These are phyloP conservation scores for Acrossocheilus fasciatus DNA, from an alignment of 2,797 vertebrate species.

Conservation along the genomic window DNA sequence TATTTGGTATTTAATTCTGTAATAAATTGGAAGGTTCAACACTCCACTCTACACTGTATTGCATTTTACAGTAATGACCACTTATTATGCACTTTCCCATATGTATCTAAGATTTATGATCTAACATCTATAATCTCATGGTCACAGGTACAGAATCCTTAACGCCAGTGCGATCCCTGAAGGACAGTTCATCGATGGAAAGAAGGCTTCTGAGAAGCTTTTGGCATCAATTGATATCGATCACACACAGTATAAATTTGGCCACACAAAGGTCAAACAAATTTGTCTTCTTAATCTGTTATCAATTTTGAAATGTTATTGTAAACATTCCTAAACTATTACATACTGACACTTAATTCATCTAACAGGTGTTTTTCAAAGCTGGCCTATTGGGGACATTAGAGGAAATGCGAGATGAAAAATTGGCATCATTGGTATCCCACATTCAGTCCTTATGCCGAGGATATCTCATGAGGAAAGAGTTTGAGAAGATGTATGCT, in stretches of 20 bases:
- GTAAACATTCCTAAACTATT: not conserved
- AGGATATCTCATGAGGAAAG: constrained; percentile 81
- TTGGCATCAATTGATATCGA: constrained; percentile 81
- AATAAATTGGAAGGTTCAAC: not conserved
- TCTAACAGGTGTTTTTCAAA: constrained; percentile 87
- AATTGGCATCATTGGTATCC: constrained; percentile 80
- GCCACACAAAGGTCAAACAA: constrained; percentile 79
- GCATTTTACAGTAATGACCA: not conserved
- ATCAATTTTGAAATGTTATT: not conserved
- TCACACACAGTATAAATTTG: constrained; percentile 79
- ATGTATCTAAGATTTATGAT: not conserved
- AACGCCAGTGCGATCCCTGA: constrained; percentile 83
- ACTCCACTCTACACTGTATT: not conserved
- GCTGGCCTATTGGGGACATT: constrained; percentile 84
- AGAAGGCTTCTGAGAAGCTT: constrained; percentile 85
- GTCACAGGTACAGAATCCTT: constrained; percentile 75
- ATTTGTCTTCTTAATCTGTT: not conserved
- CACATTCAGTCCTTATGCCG: constrained; percentile 83
- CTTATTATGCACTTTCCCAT: not conserved
- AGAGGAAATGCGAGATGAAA: constrained; percentile 88
- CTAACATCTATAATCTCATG: not conserved
- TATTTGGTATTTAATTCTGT: not conserved
- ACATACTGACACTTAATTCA: not conserved
- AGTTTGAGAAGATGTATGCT: constrained; percentile 79
- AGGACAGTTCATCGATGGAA: constrained; percentile 84